Evolutionary conservation across 2,888 invertebrate genomes (phyloP).

Genomic region (Choristoneura rosaceana): DNA sequence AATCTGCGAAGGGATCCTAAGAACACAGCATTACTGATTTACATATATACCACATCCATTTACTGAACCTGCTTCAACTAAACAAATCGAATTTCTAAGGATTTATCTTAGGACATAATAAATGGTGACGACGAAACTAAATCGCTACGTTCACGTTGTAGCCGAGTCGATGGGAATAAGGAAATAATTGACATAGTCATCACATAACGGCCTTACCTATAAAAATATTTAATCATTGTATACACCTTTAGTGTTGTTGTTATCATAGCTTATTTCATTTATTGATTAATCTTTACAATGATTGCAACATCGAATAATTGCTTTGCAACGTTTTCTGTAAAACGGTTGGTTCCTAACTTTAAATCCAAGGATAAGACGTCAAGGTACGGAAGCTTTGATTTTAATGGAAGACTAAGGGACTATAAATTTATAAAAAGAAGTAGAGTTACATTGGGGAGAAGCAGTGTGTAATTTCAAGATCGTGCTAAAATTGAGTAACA

Average conservation of each 20-base stretch:
- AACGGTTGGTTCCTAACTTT: constrained; percentile 68
- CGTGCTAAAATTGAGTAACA: constrained; percentile 71
- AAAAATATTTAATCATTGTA: constrained; percentile 41
- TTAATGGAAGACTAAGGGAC: constrained; percentile 81
- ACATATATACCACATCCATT: constrained; percentile 80
- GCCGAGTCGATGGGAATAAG: constrained; percentile 72
- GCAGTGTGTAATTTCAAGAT: constrained; percentile 69
- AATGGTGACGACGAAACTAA: constrained; percentile 54
- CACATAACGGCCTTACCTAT: constrained; percentile 64
- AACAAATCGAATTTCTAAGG: constrained; percentile 66
- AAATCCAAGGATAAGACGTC: constrained; percentile 69
- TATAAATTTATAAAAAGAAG: constrained; percentile 60
- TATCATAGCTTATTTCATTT: constrained; percentile 32
- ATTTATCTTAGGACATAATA: constrained; percentile 58
- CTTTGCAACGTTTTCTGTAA: constrained; percentile 39
- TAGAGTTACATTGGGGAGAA: constrained; percentile 55
- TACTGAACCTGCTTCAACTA: constrained; percentile 73
- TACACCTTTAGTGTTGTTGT: constrained; percentile 36
- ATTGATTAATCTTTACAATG: constrained; percentile 37
- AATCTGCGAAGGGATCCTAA: constrained; percentile 71
- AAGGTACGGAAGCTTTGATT: constrained; percentile 74
- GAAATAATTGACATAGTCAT: constrained; percentile 85
- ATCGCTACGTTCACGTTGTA: constrained; percentile 48
- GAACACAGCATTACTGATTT: constrained; percentile 77
- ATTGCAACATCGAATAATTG: constrained; percentile 39